Base-by-base conservation (phyloP, 2,113 vertebrate species). In the Anas platyrhynchos region DNA sequence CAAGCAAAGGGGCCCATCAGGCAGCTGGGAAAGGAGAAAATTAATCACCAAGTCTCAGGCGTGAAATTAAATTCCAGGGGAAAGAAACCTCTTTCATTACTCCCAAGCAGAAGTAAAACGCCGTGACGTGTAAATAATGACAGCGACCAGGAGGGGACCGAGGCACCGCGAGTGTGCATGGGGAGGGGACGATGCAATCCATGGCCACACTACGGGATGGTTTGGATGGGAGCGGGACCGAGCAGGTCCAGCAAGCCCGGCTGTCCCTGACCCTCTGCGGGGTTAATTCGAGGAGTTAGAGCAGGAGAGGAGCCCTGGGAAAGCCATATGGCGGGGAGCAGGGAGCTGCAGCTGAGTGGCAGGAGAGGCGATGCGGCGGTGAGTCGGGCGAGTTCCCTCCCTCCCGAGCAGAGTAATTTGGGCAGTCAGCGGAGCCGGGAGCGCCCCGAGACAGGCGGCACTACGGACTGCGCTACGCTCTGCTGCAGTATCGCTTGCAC, bases 11-110 rank as follows among this genome's bases (percentile, higher is more conserved):
- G 96, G 96, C 93, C 72, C 75, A 87, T 86, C 52, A 92, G 97
- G 95, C 41, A 81, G 94, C 80, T 76, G 89, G 94, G 93, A 94
- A 87, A 62, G 96, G 77, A 85, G 95, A 94, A 97, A 97, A 97
- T 98, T 97, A 97, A 98, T 97, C 97, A 96, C 96, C 29, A 94
- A 95, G 96, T 97, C 97, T 98, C 97, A 97, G 97, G 97, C 96
- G 94, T 98, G 98, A 98, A 98, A 98, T 98, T 97, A 98, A 97
- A 98, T 97, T 98, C 97, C 88, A 92, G 93, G 94, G 95, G 93
- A 98, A 96, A 97, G 96, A 97, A 96, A 88, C 96, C 93, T 96
- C 95, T 97, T 97, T 93, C 97, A 95, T 96, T 97, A 94, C 91
- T 89, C 93, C 48, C 58, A 86, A 96, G 94, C 96, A 95, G 95